Percentiles rank a stretch among this genome's conserved stretches.
These are phyloP conservation scores for Lithodes maja DNA, from an alignment of 2,888 invertebrate genomes.

Conservation along the genomic window DNA sequence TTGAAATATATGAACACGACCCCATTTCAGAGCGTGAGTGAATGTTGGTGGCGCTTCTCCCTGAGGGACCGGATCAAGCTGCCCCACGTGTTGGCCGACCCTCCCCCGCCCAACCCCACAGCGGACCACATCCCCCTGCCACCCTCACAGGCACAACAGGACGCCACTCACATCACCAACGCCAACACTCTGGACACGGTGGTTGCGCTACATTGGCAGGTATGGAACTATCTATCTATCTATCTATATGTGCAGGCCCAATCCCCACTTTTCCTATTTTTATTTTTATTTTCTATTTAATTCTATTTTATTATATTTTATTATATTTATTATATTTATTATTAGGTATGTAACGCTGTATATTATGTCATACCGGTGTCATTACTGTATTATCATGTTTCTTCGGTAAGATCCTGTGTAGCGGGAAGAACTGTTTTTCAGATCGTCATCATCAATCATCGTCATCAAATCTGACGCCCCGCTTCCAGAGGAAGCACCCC, in stretches of 20 bases:
- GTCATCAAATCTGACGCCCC: no score
- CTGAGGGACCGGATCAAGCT: slow-evolving; percentile 53
- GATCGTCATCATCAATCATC: no score
- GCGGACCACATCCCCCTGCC: slow-evolving; percentile 56
- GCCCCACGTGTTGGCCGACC: slow-evolving; percentile 50
- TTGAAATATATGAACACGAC: no score
- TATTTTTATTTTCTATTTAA: no score
- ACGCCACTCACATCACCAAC: slow-evolving; percentile 32
- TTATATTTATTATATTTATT: slow-evolving; percentile 1
- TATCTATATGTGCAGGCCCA: no score
- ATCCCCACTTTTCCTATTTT: no score
- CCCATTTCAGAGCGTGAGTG: slow-evolving; percentile 20
- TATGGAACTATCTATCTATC: background rate
- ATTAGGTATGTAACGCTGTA: background rate
- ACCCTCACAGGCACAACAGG: slow-evolving; percentile 50
- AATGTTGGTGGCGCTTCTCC: slow-evolving; percentile 67
- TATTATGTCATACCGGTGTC: background rate
- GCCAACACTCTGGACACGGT: slow-evolving; percentile 60
- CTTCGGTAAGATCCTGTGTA: no score
- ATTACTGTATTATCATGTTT: background rate
- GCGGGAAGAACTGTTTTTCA: no score
- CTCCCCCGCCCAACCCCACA: slow-evolving; percentile 54
- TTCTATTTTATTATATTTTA: background rate
- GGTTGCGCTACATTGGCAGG: slow-evolving; percentile 61
- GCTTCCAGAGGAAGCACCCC: no score